These are phyloP conservation scores for Myxocyprinus asiaticus DNA, from an alignment of 2,113 vertebrate species.

Conservation along the genomic window DNA sequence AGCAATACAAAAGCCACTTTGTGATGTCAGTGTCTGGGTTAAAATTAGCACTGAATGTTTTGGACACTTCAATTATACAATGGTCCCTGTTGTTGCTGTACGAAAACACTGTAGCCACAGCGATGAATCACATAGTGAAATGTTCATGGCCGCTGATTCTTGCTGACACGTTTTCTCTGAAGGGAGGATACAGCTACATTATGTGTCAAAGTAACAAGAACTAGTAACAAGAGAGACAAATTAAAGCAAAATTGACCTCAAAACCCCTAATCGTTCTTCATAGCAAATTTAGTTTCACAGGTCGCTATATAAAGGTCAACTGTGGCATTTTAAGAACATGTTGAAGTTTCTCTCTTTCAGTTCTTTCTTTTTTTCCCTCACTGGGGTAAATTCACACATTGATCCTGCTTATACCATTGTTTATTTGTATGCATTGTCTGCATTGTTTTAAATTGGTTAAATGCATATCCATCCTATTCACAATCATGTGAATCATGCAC, in stretches of 20 bases:
- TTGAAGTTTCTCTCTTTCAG: neutral
- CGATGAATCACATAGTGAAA: conserved; percentile 42
- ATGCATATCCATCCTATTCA: too few relatives aligned
- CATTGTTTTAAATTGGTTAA: too few relatives aligned
- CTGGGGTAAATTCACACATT: neutral
- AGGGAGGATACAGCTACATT: neutral
- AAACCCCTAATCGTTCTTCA: neutral
- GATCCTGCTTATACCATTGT: too few relatives aligned
- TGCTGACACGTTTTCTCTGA: conserved; percentile 37
- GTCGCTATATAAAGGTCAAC: neutral
- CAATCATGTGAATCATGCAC: too few relatives aligned
- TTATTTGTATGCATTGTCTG: too few relatives aligned
- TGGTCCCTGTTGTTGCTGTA: conserved; percentile 31
- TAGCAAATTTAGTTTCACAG: conserved; percentile 3
- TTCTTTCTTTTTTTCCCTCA: neutral
- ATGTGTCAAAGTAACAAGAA: neutral
- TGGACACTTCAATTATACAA: conserved; percentile 31
- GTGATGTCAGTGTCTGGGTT: conserved; percentile 25
- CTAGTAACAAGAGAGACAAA: conserved; percentile 15
- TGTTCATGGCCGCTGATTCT: conserved; percentile 19
- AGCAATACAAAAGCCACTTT: conserved; percentile 35
- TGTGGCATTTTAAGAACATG: neutral
- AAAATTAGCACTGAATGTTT: conserved; percentile 8
- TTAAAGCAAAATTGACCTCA: neutral
- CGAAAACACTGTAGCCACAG: conserved; percentile 24